These are phyloP conservation scores for Delphinapterus leucas DNA, from an alignment of 2,113 vertebrate species.

Conservation along the genomic window DNA sequence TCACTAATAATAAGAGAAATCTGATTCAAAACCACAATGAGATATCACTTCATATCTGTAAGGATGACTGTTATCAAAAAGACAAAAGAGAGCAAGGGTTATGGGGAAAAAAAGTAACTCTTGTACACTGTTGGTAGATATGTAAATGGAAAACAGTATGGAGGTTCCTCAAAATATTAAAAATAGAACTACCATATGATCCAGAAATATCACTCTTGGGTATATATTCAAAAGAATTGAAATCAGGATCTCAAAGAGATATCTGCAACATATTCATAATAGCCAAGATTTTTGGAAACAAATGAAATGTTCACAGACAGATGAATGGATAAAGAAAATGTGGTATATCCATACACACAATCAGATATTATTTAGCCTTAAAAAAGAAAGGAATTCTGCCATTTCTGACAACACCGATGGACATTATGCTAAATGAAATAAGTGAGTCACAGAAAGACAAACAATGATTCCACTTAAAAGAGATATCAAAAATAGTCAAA, in stretches of 20 bases:
- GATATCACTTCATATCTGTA: background rate
- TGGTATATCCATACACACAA: background rate
- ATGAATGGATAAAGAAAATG: no score
- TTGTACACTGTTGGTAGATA: background rate
- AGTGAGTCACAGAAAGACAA: background rate
- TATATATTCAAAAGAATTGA: no score
- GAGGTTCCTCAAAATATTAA: background rate
- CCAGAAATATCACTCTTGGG: background rate
- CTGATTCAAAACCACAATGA: background rate
- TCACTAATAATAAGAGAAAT: background rate
- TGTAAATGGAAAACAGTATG: background rate
- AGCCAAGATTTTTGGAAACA: no score
- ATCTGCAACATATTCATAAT: no score
- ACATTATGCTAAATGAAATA: background rate
- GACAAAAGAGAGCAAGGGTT: background rate
- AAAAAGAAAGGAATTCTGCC: background rate
- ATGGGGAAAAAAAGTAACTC: background rate
- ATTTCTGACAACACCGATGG: background rate
- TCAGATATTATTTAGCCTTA: background rate
- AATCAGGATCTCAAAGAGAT: no score
- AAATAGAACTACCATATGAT: background rate
- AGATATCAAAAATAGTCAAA: background rate
- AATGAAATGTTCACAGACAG: no score
- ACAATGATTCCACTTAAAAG: background rate
- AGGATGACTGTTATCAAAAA: background rate